Evolutionary conservation across 2,797 vertebrate species (phyloP).

Genomic region (Myiothlypis coronata): DNA sequence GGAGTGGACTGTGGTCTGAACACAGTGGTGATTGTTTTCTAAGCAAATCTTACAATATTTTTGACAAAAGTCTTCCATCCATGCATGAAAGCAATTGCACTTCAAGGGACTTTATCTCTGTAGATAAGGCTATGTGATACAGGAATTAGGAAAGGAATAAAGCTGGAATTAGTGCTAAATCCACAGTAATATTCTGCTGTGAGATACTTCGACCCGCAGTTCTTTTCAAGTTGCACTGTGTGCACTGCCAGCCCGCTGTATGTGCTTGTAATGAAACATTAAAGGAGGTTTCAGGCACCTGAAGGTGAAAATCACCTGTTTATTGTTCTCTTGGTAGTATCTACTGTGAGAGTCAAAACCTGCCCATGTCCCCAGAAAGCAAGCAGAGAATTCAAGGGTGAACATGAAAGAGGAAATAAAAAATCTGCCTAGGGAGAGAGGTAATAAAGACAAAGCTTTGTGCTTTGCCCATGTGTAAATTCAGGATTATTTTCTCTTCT

Average conservation of each 20-base stretch:
- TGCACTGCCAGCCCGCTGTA: neutral
- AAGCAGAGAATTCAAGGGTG: neutral
- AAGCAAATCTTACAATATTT: slow-evolving; percentile 17
- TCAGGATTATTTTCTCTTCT: slow-evolving; percentile 5
- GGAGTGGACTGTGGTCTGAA: slow-evolving; percentile 28
- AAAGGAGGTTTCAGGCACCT: slow-evolving; percentile 8
- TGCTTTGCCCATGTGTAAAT: neutral
- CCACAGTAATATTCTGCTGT: slow-evolving; percentile 66
- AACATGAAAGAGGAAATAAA: neutral
- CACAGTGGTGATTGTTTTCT: slow-evolving; percentile 33
- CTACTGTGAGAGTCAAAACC: neutral
- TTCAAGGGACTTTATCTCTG: slow-evolving; percentile 49
- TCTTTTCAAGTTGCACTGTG: slow-evolving; percentile 45
- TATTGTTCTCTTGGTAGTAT: neutral
- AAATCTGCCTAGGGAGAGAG: neutral
- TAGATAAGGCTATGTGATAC: slow-evolving; percentile 60
- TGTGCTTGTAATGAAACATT: slow-evolving; percentile 42
- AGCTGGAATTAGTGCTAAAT: slow-evolving; percentile 69
- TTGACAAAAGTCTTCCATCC: slow-evolving; percentile 29
- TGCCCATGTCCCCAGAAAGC: neutral
- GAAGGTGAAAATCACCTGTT: slow-evolving; percentile 34
- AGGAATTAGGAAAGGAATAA: slow-evolving; percentile 64
- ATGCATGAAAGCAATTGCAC: slow-evolving; percentile 45
- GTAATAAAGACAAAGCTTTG: slow-evolving; percentile 7
- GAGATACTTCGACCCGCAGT: slow-evolving; percentile 29